Percentiles rank a stretch among this genome's conserved stretches.
phyloP scores from a whole-genome alignment of 2,113 vertebrate species.

The Gambusia affinis region DNA sequence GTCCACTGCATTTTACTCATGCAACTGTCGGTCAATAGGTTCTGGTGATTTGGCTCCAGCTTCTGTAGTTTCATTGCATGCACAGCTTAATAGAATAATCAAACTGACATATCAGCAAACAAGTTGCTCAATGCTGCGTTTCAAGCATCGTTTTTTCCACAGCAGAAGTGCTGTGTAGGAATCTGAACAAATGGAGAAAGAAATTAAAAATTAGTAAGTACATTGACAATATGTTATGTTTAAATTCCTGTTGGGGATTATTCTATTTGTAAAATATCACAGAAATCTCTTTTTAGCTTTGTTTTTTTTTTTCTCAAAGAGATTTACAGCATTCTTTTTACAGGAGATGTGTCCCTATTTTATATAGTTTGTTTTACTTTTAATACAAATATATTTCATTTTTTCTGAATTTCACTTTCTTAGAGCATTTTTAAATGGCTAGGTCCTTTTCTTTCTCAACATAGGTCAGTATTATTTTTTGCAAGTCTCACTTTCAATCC shows the following conservation, averaged over 20 bases:
- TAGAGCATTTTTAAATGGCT: too few species aligned
- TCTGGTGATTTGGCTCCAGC: conserved; percentile 28
- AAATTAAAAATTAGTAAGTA: neutral
- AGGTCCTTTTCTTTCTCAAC: too few species aligned
- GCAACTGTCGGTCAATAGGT: neutral
- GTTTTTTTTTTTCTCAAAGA: too few species aligned
- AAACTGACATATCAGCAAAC: conserved; percentile 13
- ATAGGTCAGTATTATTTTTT: too few species aligned
- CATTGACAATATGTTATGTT: neutral
- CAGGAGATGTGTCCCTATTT: neutral
- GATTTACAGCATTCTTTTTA: too few species aligned
- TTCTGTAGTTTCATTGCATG: neutral
- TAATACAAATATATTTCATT: neutral
- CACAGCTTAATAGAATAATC: conserved; percentile 21
- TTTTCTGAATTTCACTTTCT: too few species aligned
- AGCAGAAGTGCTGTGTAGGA: neutral
- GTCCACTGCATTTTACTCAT: conserved; percentile 29
- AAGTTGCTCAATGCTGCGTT: conserved; percentile 8
- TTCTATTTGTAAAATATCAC: too few species aligned
- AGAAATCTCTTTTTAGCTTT: too few species aligned
- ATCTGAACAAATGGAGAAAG: neutral
- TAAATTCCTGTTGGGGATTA: neutral
- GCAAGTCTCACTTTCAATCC: too few species aligned
- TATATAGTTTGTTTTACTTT: neutral
- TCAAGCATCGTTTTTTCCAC: conserved; percentile 7